Base-by-base conservation (phyloP, 2,888 invertebrate genomes). In the Byasa hedistus region DNA sequence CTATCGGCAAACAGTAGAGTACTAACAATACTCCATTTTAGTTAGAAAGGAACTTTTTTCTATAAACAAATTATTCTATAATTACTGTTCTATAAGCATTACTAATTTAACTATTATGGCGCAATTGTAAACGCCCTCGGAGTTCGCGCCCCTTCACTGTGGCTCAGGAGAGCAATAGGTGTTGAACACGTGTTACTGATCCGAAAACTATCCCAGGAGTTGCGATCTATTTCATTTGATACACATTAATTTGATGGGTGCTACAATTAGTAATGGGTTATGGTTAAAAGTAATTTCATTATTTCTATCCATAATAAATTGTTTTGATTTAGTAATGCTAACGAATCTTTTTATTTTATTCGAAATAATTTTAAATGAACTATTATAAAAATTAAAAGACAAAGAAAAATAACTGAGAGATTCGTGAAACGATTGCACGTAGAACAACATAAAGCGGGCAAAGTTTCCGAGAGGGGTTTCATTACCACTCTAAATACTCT, bases 141-240 rank as follows among this genome's bases (percentile, higher is more conserved):
- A 69, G 24, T 17, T 32, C 72, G 68, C 60, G 68, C 76, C 74
- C 83, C 84, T 83, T 81, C 73, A 69, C 67, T 66, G 72, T 77
- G 75, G 82, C 82, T 78, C 84, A 81, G 79, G 78, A 78, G 80
- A 79, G 80, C 79, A 76, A 76, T 79, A 84, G 83, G 84, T 84
- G 86, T 83, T 75, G 86, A 89, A 88, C 90, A 91, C 90, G 90
- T 90, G 90, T 87, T 88, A 78, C 77, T 76, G 80, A 83, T 85
- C 83, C 83, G 80, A 79, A 80, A 83, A 79, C 70, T 69, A 72
- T 70, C 69, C 71, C 72, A 70, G 73, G 73, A 81, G 80, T 75
- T 74, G 75, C 82, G 83, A 85, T 86, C 81, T 83, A 80, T 77
- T 81, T 82, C 75, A 89, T 90, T 89, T 76, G 89, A 79, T 79